A percentile compares a stretch with the other conserved stretches of the same genome.
Evolutionary conservation across 2,888 invertebrate genomes (phyloP).

Genomic region (Trachelus stipa): DNA sequence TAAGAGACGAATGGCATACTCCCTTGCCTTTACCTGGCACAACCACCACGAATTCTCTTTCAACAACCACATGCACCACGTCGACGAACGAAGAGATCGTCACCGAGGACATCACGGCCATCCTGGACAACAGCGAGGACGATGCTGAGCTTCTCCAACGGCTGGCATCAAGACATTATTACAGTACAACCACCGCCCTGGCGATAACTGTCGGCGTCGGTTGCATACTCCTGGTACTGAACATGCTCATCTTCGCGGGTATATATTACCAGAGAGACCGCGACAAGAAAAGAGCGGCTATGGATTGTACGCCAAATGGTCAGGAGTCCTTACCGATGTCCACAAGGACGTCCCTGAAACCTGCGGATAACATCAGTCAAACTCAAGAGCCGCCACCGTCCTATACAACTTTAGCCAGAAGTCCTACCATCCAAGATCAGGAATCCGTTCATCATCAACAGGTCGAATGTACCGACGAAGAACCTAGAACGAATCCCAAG

Average conservation of each 20-base stretch:
- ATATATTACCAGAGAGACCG: constrained; percentile 80
- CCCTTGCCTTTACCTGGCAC: constrained; percentile 59
- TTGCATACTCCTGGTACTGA: constrained; percentile 77
- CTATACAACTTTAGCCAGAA: constrained; percentile 68
- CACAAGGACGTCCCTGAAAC: constrained; percentile 62
- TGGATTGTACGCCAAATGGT: constrained; percentile 54
- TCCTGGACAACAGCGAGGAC: constrained; percentile 66
- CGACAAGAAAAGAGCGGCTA: constrained; percentile 64
- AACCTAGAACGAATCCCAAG: neutral
- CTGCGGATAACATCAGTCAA: constrained; percentile 54
- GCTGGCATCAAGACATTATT: constrained; percentile 70
- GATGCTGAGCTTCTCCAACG: constrained; percentile 70
- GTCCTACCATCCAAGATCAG: constrained; percentile 42
- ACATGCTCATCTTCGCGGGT: constrained; percentile 82
- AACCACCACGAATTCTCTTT: constrained; percentile 47
- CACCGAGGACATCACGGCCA: constrained; percentile 54
- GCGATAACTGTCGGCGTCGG: constrained; percentile 83
- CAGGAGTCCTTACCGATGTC: constrained; percentile 64
- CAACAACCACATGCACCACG: constrained; percentile 57
- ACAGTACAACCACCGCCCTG: constrained; percentile 81
- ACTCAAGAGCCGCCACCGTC: constrained; percentile 68
- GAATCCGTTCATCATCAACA: constrained; percentile 17
- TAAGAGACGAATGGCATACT: constrained; percentile 63
- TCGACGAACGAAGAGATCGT: constrained; percentile 44
- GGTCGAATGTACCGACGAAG: constrained; percentile 1